Evolutionary conservation across 2,888 invertebrate species (phyloP), one percentile per base, ranked within the genome.

Genomic region (Drosophila maculinotata): DNA sequence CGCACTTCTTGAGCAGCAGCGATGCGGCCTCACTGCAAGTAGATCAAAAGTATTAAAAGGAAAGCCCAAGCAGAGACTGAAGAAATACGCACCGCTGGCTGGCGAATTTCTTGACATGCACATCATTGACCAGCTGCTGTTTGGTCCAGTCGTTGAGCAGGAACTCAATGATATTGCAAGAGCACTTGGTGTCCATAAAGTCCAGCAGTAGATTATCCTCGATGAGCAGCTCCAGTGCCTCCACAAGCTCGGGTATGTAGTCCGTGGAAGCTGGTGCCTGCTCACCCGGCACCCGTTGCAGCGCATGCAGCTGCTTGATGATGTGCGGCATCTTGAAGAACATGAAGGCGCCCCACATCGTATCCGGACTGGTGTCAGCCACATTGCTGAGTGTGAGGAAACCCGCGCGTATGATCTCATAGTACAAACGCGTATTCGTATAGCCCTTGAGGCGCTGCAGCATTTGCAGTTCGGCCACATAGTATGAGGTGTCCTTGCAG

Each of bases 261-360:
- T 96, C 96, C 25, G 93, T 73, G 0, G 81, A 65, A 0, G 88
- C 47, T 14, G 38, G 69, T 2, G 77, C 59, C 68, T 80, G 89
- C 4, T 90, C 89, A 0, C 81, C 82, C 2, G 88, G 72, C 30
- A 81, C 69, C 49, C 68, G 56, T 47, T 93, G 93, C 36, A 93
- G 90, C 30, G 93, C 93, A 76, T 95, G 94, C 39, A 96, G 90
- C 70, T 95, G 94, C 58, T 95, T 94, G 41, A 97, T 93, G 42
- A 97, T 94, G 85, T 95, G 95, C 0, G 97, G 97, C 48, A 98
- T 94, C 93, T 98, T 98, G 7, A 98, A 93, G 89, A 98, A 98
- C 0, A 97, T 96, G 89, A 98, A 98, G 8, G 98, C 97, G 10
- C 97, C 97, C 97, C 98, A 98, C 83, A 97, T 94, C 3, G 97